phyloP scores from a whole-genome alignment of 2,888 invertebrate species.

The Brenthis ino region DNA sequence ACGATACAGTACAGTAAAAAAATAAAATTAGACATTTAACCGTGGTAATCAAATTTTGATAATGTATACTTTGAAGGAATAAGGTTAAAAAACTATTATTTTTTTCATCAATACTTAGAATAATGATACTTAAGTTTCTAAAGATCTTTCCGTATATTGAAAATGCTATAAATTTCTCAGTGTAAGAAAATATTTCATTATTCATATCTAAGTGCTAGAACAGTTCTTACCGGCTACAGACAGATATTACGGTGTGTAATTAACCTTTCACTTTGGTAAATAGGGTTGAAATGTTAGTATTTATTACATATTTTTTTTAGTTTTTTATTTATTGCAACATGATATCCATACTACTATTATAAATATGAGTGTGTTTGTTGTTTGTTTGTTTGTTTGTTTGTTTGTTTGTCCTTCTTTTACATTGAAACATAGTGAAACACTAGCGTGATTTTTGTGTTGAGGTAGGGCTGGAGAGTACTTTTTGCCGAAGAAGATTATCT shows the following conservation, averaged over 20 bases:
- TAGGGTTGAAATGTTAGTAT: constrained; percentile 6
- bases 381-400: no score
- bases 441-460: no score
- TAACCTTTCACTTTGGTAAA: constrained; percentile 15
- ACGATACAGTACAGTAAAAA: no score
- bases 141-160: constrained; percentile 11
- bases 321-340: neutral
- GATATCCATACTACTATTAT: neutral
- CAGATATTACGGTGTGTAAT: constrained; percentile 13
- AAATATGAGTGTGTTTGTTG: no score
- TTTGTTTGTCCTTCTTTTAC: no score
- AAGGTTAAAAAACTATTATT: neutral
- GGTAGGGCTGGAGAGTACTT: no score
- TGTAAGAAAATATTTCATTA: constrained; percentile 20
- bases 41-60: no score
- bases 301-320: neutral
- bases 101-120: neutral
- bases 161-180: constrained; percentile 16
- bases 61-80: neutral
- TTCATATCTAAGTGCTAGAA: constrained; percentile 14
- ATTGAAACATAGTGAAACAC: no score
- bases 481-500: no score
- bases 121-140: neutral
- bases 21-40: no score
- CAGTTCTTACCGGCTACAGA: constrained; percentile 7